These are phyloP conservation scores for Platycheirus rosarum DNA, from an alignment of 2,888 invertebrate species.

Conservation along the genomic window DNA sequence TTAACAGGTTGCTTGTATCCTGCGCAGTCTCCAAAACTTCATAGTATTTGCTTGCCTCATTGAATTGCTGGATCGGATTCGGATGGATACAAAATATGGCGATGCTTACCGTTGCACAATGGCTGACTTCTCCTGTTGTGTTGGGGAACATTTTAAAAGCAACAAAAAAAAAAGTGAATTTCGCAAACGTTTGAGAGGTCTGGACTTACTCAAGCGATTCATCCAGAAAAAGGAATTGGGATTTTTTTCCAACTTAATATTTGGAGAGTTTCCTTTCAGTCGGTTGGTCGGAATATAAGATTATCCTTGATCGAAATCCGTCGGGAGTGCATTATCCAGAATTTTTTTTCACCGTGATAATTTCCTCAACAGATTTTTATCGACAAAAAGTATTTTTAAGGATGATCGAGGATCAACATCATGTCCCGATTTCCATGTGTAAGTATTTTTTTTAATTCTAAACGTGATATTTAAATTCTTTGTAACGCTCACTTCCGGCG, in stretches of 20 bases:
- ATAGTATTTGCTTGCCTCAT: neutral
- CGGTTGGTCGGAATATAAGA: constrained; percentile 65
- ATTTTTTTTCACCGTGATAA: neutral
- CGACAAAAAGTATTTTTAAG: constrained; percentile 19
- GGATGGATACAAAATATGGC: constrained; percentile 59
- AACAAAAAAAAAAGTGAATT: constrained; percentile 25
- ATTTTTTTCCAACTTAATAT: constrained; percentile 62
- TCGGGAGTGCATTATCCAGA: constrained; percentile 76
- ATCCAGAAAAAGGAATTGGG: constrained; percentile 54
- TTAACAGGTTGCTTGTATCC: constrained; percentile 17
- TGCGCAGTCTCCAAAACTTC: constrained; percentile 59
- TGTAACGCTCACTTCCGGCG: no score
- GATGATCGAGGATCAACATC: constrained; percentile 82
- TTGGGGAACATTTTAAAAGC: constrained; percentile 47
- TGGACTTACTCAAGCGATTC: constrained; percentile 62
- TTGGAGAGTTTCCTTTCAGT: constrained; percentile 71
- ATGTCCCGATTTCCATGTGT: constrained; percentile 81
- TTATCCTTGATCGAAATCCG: constrained; percentile 79
- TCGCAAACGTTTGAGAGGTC: constrained; percentile 48
- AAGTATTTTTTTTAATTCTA: constrained; percentile 79
- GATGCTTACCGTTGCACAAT: constrained; percentile 52
- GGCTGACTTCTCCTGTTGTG: constrained; percentile 65
- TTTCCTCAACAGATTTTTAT: neutral
- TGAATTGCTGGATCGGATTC: constrained; percentile 9
- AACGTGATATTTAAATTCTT: no score